phyloP scores from a whole-genome alignment of 2,113 vertebrate species.

The Trochalopteron elliotii region DNA sequence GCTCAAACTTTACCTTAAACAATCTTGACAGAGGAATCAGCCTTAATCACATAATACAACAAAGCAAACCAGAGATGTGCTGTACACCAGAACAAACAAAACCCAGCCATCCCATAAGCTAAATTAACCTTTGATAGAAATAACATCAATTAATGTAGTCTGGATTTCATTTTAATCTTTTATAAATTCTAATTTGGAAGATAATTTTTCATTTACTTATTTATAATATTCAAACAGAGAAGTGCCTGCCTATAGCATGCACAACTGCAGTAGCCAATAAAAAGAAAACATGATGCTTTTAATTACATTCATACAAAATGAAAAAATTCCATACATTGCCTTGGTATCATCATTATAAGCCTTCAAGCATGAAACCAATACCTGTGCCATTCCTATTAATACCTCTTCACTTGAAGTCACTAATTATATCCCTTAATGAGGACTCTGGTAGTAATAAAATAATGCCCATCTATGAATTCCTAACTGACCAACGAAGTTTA shows the following conservation, averaged over 20 bases:
- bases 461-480: background rate
- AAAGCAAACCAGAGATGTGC: background rate
- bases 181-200: background rate
- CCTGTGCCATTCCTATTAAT: background rate
- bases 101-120: background rate
- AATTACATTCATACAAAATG: background rate
- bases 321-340: background rate
- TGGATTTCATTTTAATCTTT: background rate
- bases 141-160: background rate
- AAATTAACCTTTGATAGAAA: background rate
- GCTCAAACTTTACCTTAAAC: background rate
- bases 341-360: background rate
- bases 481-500: background rate
- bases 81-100: background rate
- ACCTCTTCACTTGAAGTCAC: background rate
- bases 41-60: background rate
- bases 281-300: background rate
- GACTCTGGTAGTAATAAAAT: background rate
- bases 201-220: background rate
- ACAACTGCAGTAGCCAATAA: background rate
- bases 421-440: background rate
- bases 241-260: background rate
- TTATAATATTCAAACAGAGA: background rate
- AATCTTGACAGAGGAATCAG: background rate
- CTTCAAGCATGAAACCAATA: background rate